Evolutionary conservation across 1,140 invertebrate species (phyloP).

Genomic region (Drosophila tropicalis): DNA sequence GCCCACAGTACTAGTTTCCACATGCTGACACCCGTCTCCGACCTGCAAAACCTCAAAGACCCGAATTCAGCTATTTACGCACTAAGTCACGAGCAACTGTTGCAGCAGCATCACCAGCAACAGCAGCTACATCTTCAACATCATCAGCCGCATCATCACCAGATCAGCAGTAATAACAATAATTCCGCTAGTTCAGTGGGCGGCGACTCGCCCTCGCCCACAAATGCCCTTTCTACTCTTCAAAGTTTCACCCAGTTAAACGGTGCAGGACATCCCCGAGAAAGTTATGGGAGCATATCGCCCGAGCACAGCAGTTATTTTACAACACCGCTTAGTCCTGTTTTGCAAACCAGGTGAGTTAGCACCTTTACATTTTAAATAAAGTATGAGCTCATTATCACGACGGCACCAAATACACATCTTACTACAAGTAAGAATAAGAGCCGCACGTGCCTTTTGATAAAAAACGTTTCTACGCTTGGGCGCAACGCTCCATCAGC

Average conservation of each 20-base stretch:
- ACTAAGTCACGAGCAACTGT: conserved; percentile 46
- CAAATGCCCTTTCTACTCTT: conserved; percentile 60
- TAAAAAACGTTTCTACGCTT: conserved; percentile 49
- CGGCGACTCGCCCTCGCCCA: conserved; percentile 73
- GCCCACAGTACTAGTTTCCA: conserved; percentile 68
- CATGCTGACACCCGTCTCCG: conserved; percentile 67
- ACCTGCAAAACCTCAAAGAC: conserved; percentile 67
- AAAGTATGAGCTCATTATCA: conserved; percentile 63
- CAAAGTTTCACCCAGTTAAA: conserved; percentile 79
- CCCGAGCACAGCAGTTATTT: conserved; percentile 69
- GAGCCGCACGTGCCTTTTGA: conserved; percentile 68
- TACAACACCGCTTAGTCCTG: conserved; percentile 63
- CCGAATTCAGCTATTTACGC: conserved; percentile 52
- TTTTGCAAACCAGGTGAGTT: conserved; percentile 76
- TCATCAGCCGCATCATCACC: conserved; percentile 28
- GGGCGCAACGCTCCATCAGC: conserved; percentile 57
- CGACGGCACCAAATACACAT: conserved; percentile 20
- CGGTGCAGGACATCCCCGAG: conserved; percentile 56
- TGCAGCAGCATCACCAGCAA: conserved; percentile 42
- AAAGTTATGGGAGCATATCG: conserved; percentile 64
- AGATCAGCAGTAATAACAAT: conserved; percentile 56
- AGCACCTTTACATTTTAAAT: neutral
- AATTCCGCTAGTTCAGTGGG: conserved; percentile 75
- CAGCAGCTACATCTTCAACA: conserved; percentile 48
- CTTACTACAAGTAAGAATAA: conserved; percentile 3